These are phyloP conservation scores for Chrysochloris asiatica DNA, from an alignment of 2,113 vertebrate species.

Conservation along the genomic window DNA sequence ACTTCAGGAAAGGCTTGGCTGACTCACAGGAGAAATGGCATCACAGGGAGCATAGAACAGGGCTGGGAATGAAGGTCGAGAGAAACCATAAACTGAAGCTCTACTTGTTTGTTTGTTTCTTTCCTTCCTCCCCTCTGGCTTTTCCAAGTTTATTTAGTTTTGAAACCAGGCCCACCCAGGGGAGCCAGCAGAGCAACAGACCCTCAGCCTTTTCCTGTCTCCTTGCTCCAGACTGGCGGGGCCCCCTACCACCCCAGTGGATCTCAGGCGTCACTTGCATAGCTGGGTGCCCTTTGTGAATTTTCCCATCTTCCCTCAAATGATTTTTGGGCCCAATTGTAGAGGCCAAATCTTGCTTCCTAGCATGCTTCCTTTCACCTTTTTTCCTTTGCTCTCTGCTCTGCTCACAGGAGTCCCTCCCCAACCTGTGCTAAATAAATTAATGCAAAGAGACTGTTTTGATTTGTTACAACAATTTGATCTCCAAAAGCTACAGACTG, in stretches of 20 bases:
- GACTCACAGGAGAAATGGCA: background rate
- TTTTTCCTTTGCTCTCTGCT: background rate
- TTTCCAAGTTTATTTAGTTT: conserved; percentile 70
- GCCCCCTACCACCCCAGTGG: background rate
- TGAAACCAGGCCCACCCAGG: conserved; percentile 65
- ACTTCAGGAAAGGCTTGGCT: background rate
- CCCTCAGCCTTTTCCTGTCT: conserved; percentile 59
- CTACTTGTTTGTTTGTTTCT: conserved; percentile 64
- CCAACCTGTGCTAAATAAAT: background rate
- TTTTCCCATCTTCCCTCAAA: background rate
- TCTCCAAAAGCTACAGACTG: background rate
- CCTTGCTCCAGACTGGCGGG: background rate
- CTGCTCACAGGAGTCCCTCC: background rate
- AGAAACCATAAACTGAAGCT: conserved; percentile 4
- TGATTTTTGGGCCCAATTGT: background rate
- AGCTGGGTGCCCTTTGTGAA: background rate
- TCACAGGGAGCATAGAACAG: background rate
- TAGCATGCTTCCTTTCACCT: background rate
- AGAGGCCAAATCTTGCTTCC: background rate
- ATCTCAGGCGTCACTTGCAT: background rate
- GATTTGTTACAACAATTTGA: background rate
- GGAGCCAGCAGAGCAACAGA: conserved; percentile 29
- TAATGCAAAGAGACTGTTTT: background rate
- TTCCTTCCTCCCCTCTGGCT: conserved; percentile 43
- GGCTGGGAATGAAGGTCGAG: background rate